A percentile compares a stretch with the other conserved stretches of the same genome.
These are phyloP conservation scores for Luffia ferchaultella DNA, from an alignment of 2,888 invertebrate genomes.

Conservation along the genomic window DNA sequence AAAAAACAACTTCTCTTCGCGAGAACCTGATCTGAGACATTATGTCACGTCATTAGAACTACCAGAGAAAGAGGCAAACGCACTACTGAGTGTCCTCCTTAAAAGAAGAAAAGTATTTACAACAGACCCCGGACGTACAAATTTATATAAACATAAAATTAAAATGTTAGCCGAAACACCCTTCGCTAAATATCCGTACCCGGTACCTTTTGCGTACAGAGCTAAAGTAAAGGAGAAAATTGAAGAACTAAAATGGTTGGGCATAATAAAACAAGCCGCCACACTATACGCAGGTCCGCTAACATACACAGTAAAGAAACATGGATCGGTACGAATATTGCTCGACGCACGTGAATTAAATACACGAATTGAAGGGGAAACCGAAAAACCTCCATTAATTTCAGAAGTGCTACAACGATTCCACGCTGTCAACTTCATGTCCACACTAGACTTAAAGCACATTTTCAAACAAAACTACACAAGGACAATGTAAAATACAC, in stretches of 20 bases:
- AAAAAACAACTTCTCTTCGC: too few relatives aligned
- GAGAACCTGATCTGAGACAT: too few relatives aligned
- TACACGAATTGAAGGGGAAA: slow-evolving; percentile 20
- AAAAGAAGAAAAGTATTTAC: too few relatives aligned
- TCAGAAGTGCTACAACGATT: slow-evolving; percentile 17
- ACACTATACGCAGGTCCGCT: slow-evolving; percentile 25
- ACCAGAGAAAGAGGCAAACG: too few relatives aligned
- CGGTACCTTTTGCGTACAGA: slow-evolving; percentile 21
- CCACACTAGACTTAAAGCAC: slow-evolving; percentile 19
- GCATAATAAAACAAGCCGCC: slow-evolving; percentile 21
- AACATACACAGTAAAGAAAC: slow-evolving; percentile 21
- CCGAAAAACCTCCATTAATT: slow-evolving; percentile 18
- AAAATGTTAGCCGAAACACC: slow-evolving; percentile 15
- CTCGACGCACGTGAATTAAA: slow-evolving; percentile 25
- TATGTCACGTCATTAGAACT: too few relatives aligned
- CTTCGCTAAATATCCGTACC: slow-evolving; percentile 18
- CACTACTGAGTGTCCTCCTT: too few relatives aligned
- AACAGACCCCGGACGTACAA: too few relatives aligned
- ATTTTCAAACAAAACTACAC: slow-evolving; percentile 12
- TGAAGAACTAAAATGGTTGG: slow-evolving; percentile 19
- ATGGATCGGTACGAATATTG: slow-evolving; percentile 22
- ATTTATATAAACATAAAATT: slow-evolving; percentile 19
- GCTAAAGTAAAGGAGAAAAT: slow-evolving; percentile 19
- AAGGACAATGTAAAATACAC: slow-evolving; percentile 10
- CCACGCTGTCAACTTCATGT: slow-evolving; percentile 15